Base-by-base conservation (phyloP, 2,888 invertebrate species). In the Euplexia lucipara region DNA sequence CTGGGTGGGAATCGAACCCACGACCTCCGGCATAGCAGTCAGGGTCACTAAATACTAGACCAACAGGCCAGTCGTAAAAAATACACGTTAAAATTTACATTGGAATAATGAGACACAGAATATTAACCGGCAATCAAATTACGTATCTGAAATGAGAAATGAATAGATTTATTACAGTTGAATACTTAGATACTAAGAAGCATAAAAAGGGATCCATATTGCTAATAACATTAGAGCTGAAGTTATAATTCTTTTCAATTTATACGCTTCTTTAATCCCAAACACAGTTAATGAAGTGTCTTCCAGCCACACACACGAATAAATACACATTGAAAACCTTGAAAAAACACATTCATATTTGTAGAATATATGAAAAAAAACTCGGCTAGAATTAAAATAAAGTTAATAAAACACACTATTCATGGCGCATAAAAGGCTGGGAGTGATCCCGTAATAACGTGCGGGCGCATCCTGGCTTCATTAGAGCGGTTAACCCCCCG, bases 391-490 rank as follows among this genome's bases (percentile, higher is more conserved):
- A 86, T 87, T 86, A 88, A 86, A 86, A 86, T 86, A 82, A 88
- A 83, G 84, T 86, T 89, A 85, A 87, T 89, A 88, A 88, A 90
- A 88, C 85, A 86, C 82, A 79, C 83, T 85, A 85, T 86, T 87
- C 87, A 85, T 84, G 69, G 72, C 68, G 80, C 79, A 86, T 86
- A 87, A 90, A 75, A 86, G 83, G 84, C 81, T 76, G 76, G 75
- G 75, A 82, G 85, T 91, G 89, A 91, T 90, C 90, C 87, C 70
- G 88, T 90, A 89, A 88, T 90, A 91, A 89, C 86, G 88, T 86
- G 85, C 83, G 81, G 84, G 84, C 83, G 86, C 86, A 89, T 86
- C 88, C 83, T 79, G 84, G 85, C 87, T 88, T 89, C 87, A 88
- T 89, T 87, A 88, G 85, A 86, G 79, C 78, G 79, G 83, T 84